These are phyloP conservation scores for Epirrhoe alternata DNA, from an alignment of 2,888 invertebrate genomes.

Conservation along the genomic window DNA sequence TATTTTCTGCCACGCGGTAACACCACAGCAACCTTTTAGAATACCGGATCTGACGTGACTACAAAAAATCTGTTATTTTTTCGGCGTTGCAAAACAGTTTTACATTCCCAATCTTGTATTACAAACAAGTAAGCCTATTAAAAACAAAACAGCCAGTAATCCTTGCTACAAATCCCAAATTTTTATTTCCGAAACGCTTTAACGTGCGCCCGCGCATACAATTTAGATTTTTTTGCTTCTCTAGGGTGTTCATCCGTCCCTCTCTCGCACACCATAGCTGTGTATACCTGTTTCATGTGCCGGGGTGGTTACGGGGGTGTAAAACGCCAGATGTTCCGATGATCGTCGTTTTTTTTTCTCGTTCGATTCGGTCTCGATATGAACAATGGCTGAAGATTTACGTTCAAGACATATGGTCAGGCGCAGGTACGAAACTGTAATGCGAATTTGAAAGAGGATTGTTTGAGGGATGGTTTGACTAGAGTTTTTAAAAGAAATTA, in stretches of 20 bases:
- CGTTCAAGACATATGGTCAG: slow-evolving; percentile 49
- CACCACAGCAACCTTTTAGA: too few relatives aligned
- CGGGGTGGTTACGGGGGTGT: slow-evolving; percentile 64
- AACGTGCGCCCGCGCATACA: slow-evolving; percentile 58
- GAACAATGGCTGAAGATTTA: slow-evolving; percentile 61
- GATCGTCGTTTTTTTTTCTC: slow-evolving; percentile 53
- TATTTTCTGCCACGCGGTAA: too few relatives aligned
- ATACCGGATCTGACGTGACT: background rate
- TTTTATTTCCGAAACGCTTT: slow-evolving; percentile 64
- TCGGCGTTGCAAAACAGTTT: slow-evolving; percentile 11
- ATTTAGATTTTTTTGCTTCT: slow-evolving; percentile 51
- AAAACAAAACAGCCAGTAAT: slow-evolving; percentile 31
- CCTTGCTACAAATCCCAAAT: slow-evolving; percentile 31
- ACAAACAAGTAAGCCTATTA: slow-evolving; percentile 27
- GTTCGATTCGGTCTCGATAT: slow-evolving; percentile 58
- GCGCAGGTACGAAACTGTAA: slow-evolving; percentile 52
- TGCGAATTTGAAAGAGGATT: slow-evolving; percentile 27
- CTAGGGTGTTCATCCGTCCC: slow-evolving; percentile 49
- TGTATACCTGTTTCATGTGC: slow-evolving; percentile 48
- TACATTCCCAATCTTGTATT: background rate
- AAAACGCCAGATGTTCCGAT: slow-evolving; percentile 66
- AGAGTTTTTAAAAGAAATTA: background rate
- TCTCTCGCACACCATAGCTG: background rate
- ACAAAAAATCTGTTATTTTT: background rate
- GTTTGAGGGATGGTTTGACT: background rate